Conservation (phyloP, 2,888 invertebrate genomes). For the Eristalis arbustorum region DNA sequence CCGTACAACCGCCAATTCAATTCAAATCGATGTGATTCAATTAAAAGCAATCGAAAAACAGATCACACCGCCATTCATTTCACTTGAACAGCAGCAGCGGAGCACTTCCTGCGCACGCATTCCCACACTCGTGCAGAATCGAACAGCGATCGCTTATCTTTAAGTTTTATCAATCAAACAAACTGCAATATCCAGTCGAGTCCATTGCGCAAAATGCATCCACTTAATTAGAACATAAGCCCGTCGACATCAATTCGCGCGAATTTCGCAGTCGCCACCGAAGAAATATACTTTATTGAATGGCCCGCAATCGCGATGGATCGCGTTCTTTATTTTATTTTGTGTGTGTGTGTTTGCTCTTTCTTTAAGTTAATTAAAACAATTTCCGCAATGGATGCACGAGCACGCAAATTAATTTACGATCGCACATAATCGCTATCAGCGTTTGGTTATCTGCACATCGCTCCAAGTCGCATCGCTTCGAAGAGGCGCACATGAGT, state of each 20-base stretch:
- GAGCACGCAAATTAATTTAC: constrained; percentile 73
- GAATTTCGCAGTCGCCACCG: constrained; percentile 5
- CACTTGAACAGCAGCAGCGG: background rate
- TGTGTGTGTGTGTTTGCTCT: too few species aligned
- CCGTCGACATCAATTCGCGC: constrained; percentile 46
- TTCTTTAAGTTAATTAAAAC: constrained; percentile 70
- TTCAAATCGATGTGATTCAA: background rate
- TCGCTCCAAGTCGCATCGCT: constrained; percentile 1
- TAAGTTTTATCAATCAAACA: constrained; percentile 66
- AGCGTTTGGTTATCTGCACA: constrained; percentile 61
- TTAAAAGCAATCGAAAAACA: background rate
- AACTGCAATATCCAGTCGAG: constrained; percentile 63
- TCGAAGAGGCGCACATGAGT: too few species aligned
- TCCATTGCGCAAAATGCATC: constrained; percentile 20
- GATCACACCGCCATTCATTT: background rate
- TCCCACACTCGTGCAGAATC: constrained; percentile 6
- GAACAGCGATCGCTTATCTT: constrained; percentile 19
- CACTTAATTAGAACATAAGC: constrained; percentile 55
- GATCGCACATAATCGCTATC: constrained; percentile 70
- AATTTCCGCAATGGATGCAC: constrained; percentile 71
- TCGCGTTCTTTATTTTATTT: background rate
- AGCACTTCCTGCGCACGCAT: background rate
- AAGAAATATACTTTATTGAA: constrained; percentile 61
- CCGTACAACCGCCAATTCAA: too few species aligned
- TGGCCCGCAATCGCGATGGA: background rate